A percentile compares a stretch with the other conserved stretches of the same genome.
Conservation (phyloP, 2,797 vertebrate species). For the Neosalanx taihuensis region DNA sequence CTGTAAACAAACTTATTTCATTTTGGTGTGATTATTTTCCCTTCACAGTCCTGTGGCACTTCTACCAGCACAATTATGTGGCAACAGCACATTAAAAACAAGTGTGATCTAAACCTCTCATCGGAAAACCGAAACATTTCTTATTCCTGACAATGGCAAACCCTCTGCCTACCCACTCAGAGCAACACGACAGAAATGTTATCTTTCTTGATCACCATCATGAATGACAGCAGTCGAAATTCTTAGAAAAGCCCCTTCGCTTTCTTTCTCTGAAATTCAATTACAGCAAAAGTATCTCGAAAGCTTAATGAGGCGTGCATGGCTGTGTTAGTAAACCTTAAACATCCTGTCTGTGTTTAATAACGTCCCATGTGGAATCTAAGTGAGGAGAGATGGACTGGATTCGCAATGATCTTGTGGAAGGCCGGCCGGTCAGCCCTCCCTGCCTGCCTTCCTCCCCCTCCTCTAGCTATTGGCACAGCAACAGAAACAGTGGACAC, state of each 20-base stretch:
- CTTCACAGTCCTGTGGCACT: constrained; percentile 1
- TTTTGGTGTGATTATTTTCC: constrained; percentile 4
- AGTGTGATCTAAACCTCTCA: neutral
- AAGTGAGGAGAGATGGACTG: constrained; percentile 23
- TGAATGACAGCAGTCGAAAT: constrained; percentile 31
- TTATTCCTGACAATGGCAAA: constrained; percentile 11
- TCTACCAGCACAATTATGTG: neutral
- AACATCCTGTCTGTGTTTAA: constrained; percentile 57
- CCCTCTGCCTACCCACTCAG: too few relatives aligned
- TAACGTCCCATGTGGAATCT: constrained; percentile 42
- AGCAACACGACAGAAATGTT: too few relatives aligned
- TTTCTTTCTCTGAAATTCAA: too few relatives aligned
- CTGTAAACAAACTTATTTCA: constrained; percentile 3
- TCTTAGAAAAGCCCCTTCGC: constrained; percentile 17
- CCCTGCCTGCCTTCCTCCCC: constrained; percentile 35
- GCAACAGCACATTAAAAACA: constrained; percentile 11
- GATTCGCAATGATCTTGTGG: constrained; percentile 42
- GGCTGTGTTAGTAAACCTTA: neutral
- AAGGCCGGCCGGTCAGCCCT: constrained; percentile 28
- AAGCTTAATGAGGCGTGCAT: too few relatives aligned
- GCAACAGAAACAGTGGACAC: constrained; percentile 45
- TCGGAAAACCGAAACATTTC: neutral
- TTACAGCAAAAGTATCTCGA: too few relatives aligned
- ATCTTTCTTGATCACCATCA: too few relatives aligned
- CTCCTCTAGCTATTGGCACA: constrained; percentile 60